Conservation (phyloP, 1,140 invertebrate genomes). For the Sycophila sp. region DNA sequence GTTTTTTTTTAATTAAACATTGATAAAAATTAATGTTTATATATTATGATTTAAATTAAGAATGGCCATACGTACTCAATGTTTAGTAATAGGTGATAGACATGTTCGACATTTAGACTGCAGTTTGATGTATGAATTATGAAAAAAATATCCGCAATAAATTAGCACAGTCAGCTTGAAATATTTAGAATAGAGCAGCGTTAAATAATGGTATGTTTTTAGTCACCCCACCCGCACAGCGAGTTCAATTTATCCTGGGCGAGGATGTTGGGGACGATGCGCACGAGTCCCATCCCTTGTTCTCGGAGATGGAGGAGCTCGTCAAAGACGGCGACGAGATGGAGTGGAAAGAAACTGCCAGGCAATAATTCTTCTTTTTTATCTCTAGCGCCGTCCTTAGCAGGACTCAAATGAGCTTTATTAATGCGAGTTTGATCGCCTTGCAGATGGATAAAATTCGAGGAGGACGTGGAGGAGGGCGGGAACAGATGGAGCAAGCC, state of each 20-base stretch:
- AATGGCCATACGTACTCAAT: too few species aligned
- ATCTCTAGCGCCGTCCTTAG: not conserved
- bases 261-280: conserved; percentile 89
- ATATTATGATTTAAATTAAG: too few species aligned
- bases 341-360: conserved; percentile 97
- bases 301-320: conserved; percentile 96
- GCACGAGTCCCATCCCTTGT: conserved; percentile 86
- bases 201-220: too few species aligned
- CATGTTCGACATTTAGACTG: too few species aligned
- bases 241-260: conserved; percentile 95
- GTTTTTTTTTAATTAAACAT: too few species aligned
- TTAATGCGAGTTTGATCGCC: too few species aligned
- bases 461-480: conserved; percentile 94
- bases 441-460: conserved; percentile 91
- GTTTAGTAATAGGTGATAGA: too few species aligned
- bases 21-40: too few species aligned
- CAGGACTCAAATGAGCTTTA: not conserved
- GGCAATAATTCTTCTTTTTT: conserved; percentile 61
- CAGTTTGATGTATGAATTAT: too few species aligned
- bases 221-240: conserved; percentile 88
- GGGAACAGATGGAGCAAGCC: conserved; percentile 96
- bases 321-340: conserved; percentile 86
- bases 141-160: too few species aligned
- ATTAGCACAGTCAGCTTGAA: too few species aligned
- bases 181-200: too few species aligned